These are phyloP conservation scores for Rostratula benghalensis DNA, from an alignment of 2,113 vertebrate species.

Conservation along the genomic window DNA sequence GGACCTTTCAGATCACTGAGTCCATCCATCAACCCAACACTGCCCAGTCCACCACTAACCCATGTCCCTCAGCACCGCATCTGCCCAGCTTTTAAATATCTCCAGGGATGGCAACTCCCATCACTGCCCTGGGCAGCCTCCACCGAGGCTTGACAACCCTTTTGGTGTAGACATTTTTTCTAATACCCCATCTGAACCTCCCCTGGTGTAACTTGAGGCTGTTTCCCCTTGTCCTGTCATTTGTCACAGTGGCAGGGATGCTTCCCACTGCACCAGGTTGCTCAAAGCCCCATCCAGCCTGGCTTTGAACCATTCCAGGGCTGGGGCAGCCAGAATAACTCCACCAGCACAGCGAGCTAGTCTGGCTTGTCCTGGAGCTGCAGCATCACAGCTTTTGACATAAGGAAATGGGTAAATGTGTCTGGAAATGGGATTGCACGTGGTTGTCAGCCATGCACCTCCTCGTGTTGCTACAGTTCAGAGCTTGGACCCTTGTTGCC, in stretches of 20 bases:
- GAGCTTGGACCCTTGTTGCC: rapidly evolving
- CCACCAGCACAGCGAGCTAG: background rate
- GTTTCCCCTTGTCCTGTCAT: background rate
- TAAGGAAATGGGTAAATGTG: background rate
- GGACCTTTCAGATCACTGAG: background rate
- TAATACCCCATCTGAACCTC: background rate
- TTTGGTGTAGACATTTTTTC: background rate
- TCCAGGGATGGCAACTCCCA: background rate
- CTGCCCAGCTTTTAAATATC: background rate
- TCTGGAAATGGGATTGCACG: rapidly evolving
- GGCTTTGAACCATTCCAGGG: background rate
- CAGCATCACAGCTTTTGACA: rapidly evolving
- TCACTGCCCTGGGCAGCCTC: background rate
- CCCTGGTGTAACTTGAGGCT: background rate
- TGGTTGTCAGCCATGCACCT: background rate
- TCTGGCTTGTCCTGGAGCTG: background rate
- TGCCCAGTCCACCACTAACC: background rate
- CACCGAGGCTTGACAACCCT: background rate
- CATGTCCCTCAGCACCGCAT: background rate
- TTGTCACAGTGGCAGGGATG: background rate
- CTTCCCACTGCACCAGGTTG: background rate
- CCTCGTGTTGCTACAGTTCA: background rate
- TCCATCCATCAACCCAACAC: background rate
- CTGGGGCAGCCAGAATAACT: background rate
- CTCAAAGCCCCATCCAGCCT: background rate